Evolutionary conservation across 1,140 invertebrate species (phyloP).

Genomic region (Neuroterus valhalla): DNA sequence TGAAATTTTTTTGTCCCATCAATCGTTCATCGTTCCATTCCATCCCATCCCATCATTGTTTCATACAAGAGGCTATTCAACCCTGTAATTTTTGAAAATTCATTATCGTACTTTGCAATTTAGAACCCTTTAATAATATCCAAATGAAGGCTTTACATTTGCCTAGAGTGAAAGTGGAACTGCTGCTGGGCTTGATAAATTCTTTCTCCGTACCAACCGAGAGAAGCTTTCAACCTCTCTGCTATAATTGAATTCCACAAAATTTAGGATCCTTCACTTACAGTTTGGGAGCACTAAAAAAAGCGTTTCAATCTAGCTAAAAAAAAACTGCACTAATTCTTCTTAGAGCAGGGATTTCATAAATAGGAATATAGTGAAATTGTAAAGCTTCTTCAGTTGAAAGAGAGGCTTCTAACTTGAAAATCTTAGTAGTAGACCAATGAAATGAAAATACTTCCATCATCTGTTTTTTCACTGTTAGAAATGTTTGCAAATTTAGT

Average conservation of each 20-base stretch:
- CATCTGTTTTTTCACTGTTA: no score
- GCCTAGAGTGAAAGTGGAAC: constrained; percentile 18
- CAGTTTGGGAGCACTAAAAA: constrained; percentile 14
- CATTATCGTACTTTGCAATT: constrained; percentile 4
- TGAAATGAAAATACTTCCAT: no score
- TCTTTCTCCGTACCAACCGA: constrained; percentile 6
- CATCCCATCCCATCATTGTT: no score
- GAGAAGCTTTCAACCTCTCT: constrained; percentile 25
- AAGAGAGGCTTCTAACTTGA: no score
- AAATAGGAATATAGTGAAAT: constrained; percentile 10
- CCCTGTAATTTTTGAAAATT: background rate
- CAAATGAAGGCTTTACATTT: constrained; percentile 12
- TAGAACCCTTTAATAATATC: constrained; percentile 1
- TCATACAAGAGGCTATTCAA: background rate
- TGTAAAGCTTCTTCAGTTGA: no score
- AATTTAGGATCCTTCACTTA: constrained; percentile 27
- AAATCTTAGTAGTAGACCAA: no score
- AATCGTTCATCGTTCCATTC: no score
- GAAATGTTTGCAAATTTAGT: no score
- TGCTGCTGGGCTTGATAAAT: constrained; percentile 23
- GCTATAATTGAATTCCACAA: constrained; percentile 24
- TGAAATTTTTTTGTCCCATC: no score
- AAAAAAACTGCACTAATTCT: constrained; percentile 2
- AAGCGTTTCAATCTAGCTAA: constrained; percentile 9
- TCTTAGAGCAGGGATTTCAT: background rate